Evolutionary conservation across 2,797 vertebrate species (phyloP).

Genomic region (Eospalax fontanierii): DNA sequence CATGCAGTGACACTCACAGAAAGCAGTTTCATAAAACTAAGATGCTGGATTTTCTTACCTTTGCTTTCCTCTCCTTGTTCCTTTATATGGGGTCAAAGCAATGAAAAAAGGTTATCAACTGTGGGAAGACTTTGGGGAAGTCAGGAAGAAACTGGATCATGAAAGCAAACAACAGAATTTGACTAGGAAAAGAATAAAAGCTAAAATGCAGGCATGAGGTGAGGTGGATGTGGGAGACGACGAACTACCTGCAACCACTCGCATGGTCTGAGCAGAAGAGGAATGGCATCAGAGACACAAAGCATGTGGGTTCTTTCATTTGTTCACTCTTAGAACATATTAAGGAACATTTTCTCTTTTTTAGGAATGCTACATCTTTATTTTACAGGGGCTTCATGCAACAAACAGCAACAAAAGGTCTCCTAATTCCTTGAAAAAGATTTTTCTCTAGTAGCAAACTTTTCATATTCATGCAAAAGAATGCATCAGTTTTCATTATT

Average conservation of each 20-base stretch:
- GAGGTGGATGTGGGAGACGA: not conserved
- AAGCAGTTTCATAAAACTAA: not conserved
- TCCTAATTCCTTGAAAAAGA: not conserved
- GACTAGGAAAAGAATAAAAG: slow-evolving; percentile 3
- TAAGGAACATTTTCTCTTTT: not conserved
- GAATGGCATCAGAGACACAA: not conserved
- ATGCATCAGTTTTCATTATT: not conserved
- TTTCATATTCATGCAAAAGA: not conserved
- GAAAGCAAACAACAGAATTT: too few species aligned
- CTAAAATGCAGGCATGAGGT: not conserved
- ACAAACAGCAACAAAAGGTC: not conserved
- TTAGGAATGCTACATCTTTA: not conserved
- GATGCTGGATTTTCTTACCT: not conserved
- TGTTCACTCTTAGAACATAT: not conserved
- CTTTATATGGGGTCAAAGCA: not conserved
- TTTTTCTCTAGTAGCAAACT: not conserved
- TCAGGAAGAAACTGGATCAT: slow-evolving; percentile 45
- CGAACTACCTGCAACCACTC: not conserved
- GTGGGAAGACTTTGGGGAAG: slow-evolving; percentile 12
- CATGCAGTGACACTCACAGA: not conserved
- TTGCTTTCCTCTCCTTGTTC: not conserved
- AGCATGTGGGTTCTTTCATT: not conserved
- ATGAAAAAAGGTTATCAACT: not conserved
- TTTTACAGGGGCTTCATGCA: not conserved
- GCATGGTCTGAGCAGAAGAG: not conserved